Base-by-base conservation (phyloP, 2,797 vertebrate species). In the Babyrousa celebensis region DNA sequence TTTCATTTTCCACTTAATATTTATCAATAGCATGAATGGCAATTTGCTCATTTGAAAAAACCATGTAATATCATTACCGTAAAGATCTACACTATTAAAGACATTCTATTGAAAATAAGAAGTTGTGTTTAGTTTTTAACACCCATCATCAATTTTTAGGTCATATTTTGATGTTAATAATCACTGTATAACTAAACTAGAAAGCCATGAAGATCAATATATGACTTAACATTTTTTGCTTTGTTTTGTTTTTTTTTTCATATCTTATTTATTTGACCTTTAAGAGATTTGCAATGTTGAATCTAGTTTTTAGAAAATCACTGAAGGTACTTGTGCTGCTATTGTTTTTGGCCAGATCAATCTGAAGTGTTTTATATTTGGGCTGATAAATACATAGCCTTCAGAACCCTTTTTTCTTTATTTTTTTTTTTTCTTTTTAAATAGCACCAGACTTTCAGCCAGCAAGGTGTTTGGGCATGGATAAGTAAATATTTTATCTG, bases 1-100 rank as follows among this genome's bases (percentile, higher is more conserved):
- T 98, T 98, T 99, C 98, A 97, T 98, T 99, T 99, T 98, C 97
- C 97, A 98, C 98, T 99, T 97, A 97, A 98, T 98, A 98, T 98
- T 99, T 99, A 98, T 99, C 97, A 98, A 98, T 80, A 98, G 98
- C 95, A 98, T 99, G 98, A 99, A 98, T 98, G 97, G 97, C 97
- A 97, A 84, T 84, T 77, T 95, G 98, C 98, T 96, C 96, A 98
- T 98, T 98, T 98, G 95, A 94, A 95, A 95, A 91, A 95, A 70
- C 79, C 86, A 96, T 87, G 48, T 91, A 93, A 94, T 89, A 94
- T 87, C 82, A 94, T 77, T 92, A 84, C 91, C 85, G 65, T 25
- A 78, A 56, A 95, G 72, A 92, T 95, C 77, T 83, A 70, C 92
- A 90, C 95, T 97, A 94, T 96, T 93, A 97, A 97, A 92, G 2